phyloP scores from a whole-genome alignment of 2,113 vertebrate species.

The Shinisaurus crocodilurus region DNA sequence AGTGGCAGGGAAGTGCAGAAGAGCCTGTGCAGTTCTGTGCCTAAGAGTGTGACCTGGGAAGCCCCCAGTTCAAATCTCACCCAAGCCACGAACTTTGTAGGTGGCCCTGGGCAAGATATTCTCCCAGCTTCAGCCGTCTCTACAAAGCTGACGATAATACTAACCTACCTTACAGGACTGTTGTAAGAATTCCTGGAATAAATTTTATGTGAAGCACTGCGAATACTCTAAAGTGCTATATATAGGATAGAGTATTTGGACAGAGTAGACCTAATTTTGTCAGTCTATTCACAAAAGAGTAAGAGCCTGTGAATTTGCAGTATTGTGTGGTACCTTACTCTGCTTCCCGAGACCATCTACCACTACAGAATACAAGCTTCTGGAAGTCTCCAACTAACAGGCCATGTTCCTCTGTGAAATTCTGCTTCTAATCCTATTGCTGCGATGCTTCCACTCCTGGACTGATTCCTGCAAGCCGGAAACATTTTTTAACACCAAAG shows the following conservation, averaged over 20 bases:
- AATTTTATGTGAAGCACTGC: neutral
- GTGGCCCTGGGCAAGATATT: neutral
- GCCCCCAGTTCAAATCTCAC: neutral
- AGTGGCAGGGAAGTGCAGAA: no score
- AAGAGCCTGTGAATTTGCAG: neutral
- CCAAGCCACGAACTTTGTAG: neutral
- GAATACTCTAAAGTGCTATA: neutral
- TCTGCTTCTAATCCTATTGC: neutral
- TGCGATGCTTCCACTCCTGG: neutral
- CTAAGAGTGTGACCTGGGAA: neutral
- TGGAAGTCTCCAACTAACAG: neutral
- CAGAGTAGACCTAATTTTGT: neutral
- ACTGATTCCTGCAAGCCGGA: neutral
- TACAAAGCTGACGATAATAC: neutral
- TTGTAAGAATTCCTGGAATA: neutral
- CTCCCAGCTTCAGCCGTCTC: neutral
- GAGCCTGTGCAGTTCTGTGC: no score
- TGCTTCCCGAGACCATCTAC: neutral
- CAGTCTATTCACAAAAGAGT: neutral
- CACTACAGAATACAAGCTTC: neutral
- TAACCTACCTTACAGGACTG: neutral
- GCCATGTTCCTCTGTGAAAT: neutral
- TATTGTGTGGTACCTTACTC: neutral
- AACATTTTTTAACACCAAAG: conserved; percentile 13
- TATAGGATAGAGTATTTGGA: neutral